These are phyloP conservation scores for Poecilobothrus nobilitatus DNA, from an alignment of 2,888 invertebrate species.

Conservation along the genomic window DNA sequence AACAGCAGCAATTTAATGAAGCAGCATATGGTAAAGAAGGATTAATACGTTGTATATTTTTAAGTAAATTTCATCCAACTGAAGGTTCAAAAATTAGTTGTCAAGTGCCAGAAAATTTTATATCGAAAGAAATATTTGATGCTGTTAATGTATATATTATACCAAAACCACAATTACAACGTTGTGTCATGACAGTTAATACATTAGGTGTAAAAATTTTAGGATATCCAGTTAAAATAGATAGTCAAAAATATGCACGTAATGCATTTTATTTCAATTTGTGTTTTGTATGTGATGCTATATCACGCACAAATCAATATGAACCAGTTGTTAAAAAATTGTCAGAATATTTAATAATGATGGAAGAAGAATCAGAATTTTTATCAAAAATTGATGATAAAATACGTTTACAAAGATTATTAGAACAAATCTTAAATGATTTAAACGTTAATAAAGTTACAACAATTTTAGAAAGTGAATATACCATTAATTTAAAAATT, in stretches of 20 bases:
- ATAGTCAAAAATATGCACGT: constrained; percentile 77
- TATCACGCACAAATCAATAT: constrained; percentile 83
- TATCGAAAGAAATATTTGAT: constrained; percentile 89
- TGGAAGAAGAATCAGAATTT: constrained; percentile 81
- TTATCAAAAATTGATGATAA: constrained; percentile 64
- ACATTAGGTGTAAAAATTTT: constrained; percentile 75
- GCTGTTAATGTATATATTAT: constrained; percentile 90
- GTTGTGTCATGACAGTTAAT: constrained; percentile 82
- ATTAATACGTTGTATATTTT: constrained; percentile 71
- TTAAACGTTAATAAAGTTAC: constrained; percentile 73
- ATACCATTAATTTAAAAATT: constrained; percentile 83
- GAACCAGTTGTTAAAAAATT: constrained; percentile 91
- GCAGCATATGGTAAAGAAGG: constrained; percentile 56
- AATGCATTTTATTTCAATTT: constrained; percentile 94
- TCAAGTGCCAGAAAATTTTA: constrained; percentile 83
- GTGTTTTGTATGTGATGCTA: constrained; percentile 87
- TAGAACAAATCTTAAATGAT: constrained; percentile 70
- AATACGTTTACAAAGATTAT: constrained; percentile 60
- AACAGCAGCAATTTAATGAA: background rate
- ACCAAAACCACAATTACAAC: constrained; percentile 84
- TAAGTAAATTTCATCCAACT: constrained; percentile 67
- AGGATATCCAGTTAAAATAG: constrained; percentile 81
- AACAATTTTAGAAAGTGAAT: constrained; percentile 69
- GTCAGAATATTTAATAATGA: constrained; percentile 79
- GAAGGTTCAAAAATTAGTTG: constrained; percentile 78